phyloP scores from a whole-genome alignment of 2,888 invertebrate species.

The Aethes cnicana region DNA sequence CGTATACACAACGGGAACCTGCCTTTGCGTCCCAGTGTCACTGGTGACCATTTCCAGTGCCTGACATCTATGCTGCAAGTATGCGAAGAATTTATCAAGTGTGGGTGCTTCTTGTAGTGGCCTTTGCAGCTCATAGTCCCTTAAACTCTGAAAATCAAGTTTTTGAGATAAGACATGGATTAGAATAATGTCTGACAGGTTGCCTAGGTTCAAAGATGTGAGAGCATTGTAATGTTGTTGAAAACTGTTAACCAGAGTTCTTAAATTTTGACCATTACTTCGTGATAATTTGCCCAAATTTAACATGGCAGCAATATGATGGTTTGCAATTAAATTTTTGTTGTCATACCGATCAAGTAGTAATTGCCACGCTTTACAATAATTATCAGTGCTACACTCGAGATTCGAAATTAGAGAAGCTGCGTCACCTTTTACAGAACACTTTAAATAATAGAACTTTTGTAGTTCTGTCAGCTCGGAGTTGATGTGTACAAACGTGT shows the following conservation, averaged over 20 bases:
- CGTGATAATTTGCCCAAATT: not conserved
- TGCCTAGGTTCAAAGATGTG: not conserved
- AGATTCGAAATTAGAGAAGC: not conserved
- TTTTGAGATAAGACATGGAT: slow-evolving; percentile 1
- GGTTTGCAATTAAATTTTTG: not conserved
- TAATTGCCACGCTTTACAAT: not conserved
- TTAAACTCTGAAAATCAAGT: not conserved
- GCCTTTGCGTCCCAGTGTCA: no score
- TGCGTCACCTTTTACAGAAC: not conserved
- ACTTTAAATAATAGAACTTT: not conserved
- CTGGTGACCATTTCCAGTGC: not conserved
- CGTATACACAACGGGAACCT: no score
- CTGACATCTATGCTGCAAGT: not conserved
- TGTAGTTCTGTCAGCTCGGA: not conserved
- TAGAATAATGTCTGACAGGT: not conserved
- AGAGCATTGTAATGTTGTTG: not conserved
- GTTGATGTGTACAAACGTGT: not conserved
- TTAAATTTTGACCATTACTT: not conserved
- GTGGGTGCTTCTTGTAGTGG: not conserved
- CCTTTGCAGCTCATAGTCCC: slow-evolving; percentile 1
- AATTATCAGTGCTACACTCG: not conserved
- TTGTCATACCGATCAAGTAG: not conserved
- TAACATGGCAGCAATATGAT: not conserved
- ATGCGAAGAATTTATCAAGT: not conserved
- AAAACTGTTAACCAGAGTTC: not conserved